Evolutionary conservation across 2,113 vertebrate genomes (phyloP).

Genomic region (Oryzias melastigma): DNA sequence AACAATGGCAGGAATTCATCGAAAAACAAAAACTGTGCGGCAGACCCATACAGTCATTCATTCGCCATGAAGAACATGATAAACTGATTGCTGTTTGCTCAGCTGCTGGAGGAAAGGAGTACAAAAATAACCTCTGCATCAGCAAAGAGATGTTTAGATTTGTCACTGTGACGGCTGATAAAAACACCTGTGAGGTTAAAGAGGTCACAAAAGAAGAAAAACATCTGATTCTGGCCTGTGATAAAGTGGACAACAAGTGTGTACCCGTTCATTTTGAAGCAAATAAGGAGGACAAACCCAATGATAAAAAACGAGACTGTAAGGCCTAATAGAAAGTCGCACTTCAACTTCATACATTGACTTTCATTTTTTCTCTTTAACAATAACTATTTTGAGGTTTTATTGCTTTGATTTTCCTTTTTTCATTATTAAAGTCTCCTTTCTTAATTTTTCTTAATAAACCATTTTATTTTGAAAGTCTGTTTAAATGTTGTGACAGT

Average conservation of each 20-base stretch:
- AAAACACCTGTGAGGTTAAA: slow-evolving; percentile 60
- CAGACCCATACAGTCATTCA: slow-evolving; percentile 78
- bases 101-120: slow-evolving; percentile 52
- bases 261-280: slow-evolving; percentile 78
- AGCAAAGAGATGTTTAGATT: slow-evolving; percentile 69
- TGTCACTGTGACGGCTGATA: slow-evolving; percentile 61
- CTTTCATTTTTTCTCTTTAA: too few relatives aligned
- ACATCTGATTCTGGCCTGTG: slow-evolving; percentile 77
- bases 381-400: too few relatives aligned
- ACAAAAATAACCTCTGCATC: slow-evolving; percentile 74
- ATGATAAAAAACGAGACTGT: slow-evolving; percentile 6
- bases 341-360: too few relatives aligned
- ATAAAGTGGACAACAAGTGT: slow-evolving; percentile 60
- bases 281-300: slow-evolving; percentile 51
- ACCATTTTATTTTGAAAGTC: too few relatives aligned
- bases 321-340: too few relatives aligned
- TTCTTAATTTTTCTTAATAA: too few relatives aligned
- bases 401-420: too few relatives aligned
- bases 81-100: slow-evolving; percentile 68
- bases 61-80: slow-evolving; percentile 45
- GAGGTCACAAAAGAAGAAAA: slow-evolving; percentile 59
- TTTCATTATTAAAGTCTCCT: too few relatives aligned
- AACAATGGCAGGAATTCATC: slow-evolving; percentile 65
- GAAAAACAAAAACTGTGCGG: slow-evolving; percentile 43
- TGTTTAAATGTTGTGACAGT: too few relatives aligned